These are phyloP conservation scores for Acleris literana DNA, from an alignment of 2,888 invertebrate genomes.

Conservation along the genomic window DNA sequence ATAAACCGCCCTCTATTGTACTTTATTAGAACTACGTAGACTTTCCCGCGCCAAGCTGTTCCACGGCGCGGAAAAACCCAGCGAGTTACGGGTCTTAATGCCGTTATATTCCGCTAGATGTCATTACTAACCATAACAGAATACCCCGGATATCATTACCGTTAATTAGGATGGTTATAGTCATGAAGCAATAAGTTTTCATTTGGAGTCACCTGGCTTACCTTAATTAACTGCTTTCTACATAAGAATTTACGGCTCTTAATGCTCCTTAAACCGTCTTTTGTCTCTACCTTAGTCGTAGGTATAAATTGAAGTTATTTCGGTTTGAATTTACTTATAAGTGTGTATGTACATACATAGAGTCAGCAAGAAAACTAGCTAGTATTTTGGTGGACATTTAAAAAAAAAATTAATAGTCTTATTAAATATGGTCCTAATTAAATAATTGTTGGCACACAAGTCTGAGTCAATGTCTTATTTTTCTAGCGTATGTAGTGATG, in stretches of 20 bases:
- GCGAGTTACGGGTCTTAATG: not conserved
- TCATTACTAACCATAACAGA: not conserved
- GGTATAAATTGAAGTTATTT: not conserved
- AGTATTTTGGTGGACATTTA: too few relatives aligned
- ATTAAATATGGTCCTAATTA: too few relatives aligned
- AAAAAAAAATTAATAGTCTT: too few relatives aligned
- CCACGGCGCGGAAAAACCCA: too few relatives aligned
- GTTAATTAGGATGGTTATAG: constrained; percentile 23
- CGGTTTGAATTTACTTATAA: too few relatives aligned
- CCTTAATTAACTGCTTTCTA: constrained; percentile 26
- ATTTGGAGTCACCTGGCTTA: constrained; percentile 22
- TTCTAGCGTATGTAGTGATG: too few relatives aligned
- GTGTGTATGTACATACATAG: too few relatives aligned
- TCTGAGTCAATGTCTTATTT: too few relatives aligned
- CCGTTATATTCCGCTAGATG: constrained; percentile 17
- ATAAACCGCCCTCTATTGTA: constrained; percentile 14
- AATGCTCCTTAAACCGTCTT: constrained; percentile 17
- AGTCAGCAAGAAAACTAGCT: too few relatives aligned
- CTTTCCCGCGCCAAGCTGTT: not conserved
- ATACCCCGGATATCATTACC: constrained; percentile 12
- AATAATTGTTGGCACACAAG: too few relatives aligned
- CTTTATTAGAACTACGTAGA: not conserved
- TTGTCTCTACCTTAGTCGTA: constrained; percentile 1
- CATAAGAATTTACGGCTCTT: constrained; percentile 16
- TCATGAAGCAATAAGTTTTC: constrained; percentile 20